Evolutionary conservation across 2,113 vertebrate genomes (phyloP).

Genomic region (Gnathonemus echidnorhynchus): DNA sequence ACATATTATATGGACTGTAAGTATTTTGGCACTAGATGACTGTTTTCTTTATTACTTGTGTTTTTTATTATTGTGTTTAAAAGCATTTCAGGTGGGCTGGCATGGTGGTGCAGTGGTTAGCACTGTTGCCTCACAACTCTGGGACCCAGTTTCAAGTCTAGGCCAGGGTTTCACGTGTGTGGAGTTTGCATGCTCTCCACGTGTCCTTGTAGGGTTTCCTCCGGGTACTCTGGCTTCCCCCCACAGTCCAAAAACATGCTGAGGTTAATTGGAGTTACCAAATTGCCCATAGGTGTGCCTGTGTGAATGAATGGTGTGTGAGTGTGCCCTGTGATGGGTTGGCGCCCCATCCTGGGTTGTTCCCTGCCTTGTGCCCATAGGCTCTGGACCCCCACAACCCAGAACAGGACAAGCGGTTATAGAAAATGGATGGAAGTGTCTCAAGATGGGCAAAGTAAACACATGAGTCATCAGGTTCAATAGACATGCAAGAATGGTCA

Average conservation of each 20-base stretch:
- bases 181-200: neutral
- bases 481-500: neutral
- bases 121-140: neutral
- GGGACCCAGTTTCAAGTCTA: neutral
- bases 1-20: neutral
- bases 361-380: neutral
- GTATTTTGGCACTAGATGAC: neutral
- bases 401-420: neutral
- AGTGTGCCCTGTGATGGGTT: neutral
- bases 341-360: neutral
- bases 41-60: neutral
- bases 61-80: neutral
- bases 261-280: neutral
- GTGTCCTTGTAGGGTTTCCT: neutral
- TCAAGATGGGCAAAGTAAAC: neutral
- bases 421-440: neutral
- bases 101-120: neutral
- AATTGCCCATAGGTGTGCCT: neutral
- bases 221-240: neutral
- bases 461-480: neutral
- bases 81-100: neutral
- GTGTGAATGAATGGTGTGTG: neutral
- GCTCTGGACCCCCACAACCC: neutral
- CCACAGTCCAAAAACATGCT: neutral
- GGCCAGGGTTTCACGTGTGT: neutral